A percentile compares a stretch with the other conserved stretches of the same genome.
Conservation (phyloP, 2,797 vertebrate species). For the Acanthopagrus latus region DNA sequence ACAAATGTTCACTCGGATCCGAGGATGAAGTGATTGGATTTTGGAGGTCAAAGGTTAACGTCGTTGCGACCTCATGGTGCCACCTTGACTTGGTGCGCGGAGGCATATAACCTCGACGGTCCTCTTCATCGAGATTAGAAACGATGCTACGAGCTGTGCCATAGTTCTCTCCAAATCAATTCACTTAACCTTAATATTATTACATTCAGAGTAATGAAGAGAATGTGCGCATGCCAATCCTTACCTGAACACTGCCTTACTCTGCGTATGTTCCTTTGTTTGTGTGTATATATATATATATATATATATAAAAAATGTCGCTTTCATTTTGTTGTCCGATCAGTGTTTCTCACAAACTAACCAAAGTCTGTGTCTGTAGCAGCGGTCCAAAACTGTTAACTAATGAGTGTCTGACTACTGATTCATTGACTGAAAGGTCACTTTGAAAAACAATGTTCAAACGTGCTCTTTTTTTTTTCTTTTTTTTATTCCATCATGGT, state of each 20-base stretch:
- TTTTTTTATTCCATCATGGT: neutral
- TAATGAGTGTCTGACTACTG: neutral
- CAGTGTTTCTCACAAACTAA: no score
- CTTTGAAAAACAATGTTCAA: neutral
- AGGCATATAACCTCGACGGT: neutral
- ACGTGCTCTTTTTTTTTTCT: neutral
- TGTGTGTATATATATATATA: no score
- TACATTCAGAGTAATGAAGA: no score
- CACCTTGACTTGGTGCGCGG: no score
- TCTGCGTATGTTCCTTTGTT: neutral
- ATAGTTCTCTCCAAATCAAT: neutral
- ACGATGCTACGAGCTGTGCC: neutral
- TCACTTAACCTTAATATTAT: neutral
- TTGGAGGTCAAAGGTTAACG: no score
- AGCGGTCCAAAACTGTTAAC: neutral
- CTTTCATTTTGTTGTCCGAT: neutral
- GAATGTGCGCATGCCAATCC: no score
- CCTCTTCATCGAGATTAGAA: neutral
- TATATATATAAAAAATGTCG: neutral
- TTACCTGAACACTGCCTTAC: no score
- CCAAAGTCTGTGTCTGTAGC: neutral
- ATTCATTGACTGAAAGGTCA: neutral
- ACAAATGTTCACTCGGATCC: no score
- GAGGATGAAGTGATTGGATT: no score
- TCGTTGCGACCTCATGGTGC: no score